Percentiles rank a stretch among this genome's conserved stretches.
Conservation (phyloP, 2,113 vertebrate species). For the Phodopus roborovskii region DNA sequence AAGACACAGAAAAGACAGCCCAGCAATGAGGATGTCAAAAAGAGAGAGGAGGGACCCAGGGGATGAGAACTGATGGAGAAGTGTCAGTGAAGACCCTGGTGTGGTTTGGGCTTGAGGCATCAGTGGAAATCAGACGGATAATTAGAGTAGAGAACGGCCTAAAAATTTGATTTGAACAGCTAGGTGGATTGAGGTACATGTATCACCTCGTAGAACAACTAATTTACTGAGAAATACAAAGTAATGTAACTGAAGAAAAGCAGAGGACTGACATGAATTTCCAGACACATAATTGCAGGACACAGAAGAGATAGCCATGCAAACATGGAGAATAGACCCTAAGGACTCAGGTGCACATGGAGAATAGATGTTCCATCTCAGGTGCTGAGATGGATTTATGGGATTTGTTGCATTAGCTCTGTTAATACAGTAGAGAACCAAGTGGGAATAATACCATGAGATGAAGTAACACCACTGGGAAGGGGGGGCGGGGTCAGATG, state of each 20-base stretch:
- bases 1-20: not conserved
- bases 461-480: not conserved
- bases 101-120: not conserved
- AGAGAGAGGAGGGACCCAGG: not conserved
- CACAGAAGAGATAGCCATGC: not conserved
- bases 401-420: not conserved
- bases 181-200: not conserved
- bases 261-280: not conserved
- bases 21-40: not conserved
- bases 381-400: not conserved
- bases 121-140: not conserved
- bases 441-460: no score
- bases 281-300: no score
- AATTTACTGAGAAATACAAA: not conserved
- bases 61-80: not conserved
- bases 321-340: not conserved
- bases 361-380: no score
- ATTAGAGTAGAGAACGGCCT: not conserved
- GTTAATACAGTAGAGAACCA: not conserved
- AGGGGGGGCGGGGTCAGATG: rapidly evolving
- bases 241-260: not conserved
- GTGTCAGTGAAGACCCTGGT: no score
- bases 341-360: not conserved
- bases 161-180: not conserved
- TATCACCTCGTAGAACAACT: not conserved